These are phyloP conservation scores for Jordanella pulchra DNA, from an alignment of 2,797 vertebrate genomes.

Conservation along the genomic window DNA sequence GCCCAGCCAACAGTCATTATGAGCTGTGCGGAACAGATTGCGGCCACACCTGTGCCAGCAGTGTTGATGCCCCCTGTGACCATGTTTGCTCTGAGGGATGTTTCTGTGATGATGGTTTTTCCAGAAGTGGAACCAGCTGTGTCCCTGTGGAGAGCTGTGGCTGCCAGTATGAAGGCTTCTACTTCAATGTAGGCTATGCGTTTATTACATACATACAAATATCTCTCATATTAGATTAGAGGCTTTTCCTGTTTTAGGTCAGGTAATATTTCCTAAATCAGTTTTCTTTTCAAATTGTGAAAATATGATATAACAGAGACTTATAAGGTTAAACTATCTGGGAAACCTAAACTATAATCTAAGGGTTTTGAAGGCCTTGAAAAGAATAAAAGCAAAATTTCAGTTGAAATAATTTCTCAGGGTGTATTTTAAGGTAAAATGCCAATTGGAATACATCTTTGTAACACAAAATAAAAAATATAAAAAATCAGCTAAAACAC, in stretches of 20 bases:
- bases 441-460: background rate
- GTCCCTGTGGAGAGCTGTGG: constrained; percentile 67
- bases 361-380: too few species aligned
- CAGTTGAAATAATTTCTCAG: too few species aligned
- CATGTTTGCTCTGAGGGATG: constrained; percentile 74
- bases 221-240: too few species aligned
- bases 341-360: too few species aligned
- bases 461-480: background rate
- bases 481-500: background rate
- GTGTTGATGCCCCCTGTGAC: constrained; percentile 53
- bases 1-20: constrained; percentile 75
- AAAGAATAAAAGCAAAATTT: too few species aligned
- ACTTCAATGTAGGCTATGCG: constrained; percentile 60
- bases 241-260: too few species aligned
- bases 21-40: constrained; percentile 77
- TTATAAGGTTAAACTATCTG: too few species aligned
- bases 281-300: too few species aligned
- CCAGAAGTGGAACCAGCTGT: constrained; percentile 65
- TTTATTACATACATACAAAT: too few species aligned
- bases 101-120: constrained; percentile 71
- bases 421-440: background rate
- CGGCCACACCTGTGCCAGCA: constrained; percentile 63
- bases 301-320: too few species aligned
- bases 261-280: too few species aligned
- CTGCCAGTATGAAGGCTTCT: constrained; percentile 68